Conservation (phyloP, 2,888 invertebrate species). For the Coelinius sp. region DNA sequence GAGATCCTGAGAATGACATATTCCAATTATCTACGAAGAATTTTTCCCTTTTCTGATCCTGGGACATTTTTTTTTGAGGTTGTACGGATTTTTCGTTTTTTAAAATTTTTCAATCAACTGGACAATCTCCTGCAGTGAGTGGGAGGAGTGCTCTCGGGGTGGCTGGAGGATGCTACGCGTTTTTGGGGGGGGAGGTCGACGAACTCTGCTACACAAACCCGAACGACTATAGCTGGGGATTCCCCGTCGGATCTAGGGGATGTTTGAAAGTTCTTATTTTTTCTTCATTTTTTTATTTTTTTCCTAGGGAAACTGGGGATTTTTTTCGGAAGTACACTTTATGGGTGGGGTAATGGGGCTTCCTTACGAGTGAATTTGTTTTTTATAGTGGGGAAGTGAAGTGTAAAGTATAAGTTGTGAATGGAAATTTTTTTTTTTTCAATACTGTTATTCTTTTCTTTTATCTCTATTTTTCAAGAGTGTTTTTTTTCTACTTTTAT, state of each 20-base stretch:
- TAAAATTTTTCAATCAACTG: slow-evolving; percentile 2
- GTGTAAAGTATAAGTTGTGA: background rate
- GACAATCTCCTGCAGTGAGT: background rate
- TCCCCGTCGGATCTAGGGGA: slow-evolving; percentile 22
- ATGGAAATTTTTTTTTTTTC: background rate
- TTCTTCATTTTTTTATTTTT: background rate
- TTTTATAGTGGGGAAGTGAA: background rate
- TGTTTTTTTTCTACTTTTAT: background rate
- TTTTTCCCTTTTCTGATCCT: slow-evolving; percentile 7
- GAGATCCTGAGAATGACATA: slow-evolving; percentile 14
- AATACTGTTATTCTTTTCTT: background rate
- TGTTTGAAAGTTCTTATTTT: background rate
- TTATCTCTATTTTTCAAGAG: background rate
- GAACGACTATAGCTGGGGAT: slow-evolving; percentile 19
- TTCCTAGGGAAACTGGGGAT: background rate
- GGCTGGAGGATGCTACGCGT: slow-evolving; percentile 14
- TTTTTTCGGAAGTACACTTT: background rate
- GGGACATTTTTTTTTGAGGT: background rate
- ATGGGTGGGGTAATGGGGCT: background rate
- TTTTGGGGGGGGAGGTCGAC: slow-evolving; percentile 12
- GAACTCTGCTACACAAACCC: slow-evolving; percentile 11
- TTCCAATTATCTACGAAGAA: slow-evolving; percentile 7
- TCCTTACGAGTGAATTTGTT: background rate
- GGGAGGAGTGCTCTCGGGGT: background rate
- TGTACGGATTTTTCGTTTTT: background rate